A percentile compares a stretch with the other conserved stretches of the same genome.
These are phyloP conservation scores for Xenotilapia longispinis DNA, from an alignment of 2,113 vertebrate genomes.

Conservation along the genomic window DNA sequence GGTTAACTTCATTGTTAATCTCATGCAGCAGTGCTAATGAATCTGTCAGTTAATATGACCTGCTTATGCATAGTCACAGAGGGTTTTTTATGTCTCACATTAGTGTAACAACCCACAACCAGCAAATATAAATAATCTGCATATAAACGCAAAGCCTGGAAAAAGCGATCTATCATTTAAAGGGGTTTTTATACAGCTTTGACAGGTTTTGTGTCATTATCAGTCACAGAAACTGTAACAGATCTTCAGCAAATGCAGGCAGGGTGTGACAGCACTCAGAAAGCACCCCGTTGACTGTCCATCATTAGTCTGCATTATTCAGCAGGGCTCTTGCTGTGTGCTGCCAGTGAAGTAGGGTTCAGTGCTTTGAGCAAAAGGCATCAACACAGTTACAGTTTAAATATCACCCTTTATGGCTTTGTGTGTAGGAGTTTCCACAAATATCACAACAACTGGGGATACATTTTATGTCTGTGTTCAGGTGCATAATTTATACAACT, in stretches of 20 bases:
- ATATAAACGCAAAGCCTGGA: neutral
- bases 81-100: neutral
- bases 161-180: neutral
- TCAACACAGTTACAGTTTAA: neutral
- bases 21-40: neutral
- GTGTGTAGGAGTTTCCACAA: neutral
- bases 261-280: constrained; percentile 32
- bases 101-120: neutral
- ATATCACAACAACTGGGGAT: neutral
- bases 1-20: neutral
- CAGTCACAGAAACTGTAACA: neutral
- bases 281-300: constrained; percentile 15
- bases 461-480: neutral
- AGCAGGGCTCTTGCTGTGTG: constrained; percentile 28
- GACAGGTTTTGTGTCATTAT: neutral
- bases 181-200: neutral
- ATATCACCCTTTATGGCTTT: neutral
- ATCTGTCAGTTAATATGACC: neutral
- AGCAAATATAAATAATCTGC: neutral
- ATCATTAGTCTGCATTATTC: constrained; percentile 53
- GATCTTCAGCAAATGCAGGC: neutral
- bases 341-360: neutral
- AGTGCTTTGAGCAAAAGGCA: neutral
- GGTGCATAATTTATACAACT: neutral
- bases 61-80: neutral